Evolutionary conservation across 2,113 vertebrate species (phyloP), one percentile per base, ranked within the genome.

Genomic region (Coracopsis vasa): DNA sequence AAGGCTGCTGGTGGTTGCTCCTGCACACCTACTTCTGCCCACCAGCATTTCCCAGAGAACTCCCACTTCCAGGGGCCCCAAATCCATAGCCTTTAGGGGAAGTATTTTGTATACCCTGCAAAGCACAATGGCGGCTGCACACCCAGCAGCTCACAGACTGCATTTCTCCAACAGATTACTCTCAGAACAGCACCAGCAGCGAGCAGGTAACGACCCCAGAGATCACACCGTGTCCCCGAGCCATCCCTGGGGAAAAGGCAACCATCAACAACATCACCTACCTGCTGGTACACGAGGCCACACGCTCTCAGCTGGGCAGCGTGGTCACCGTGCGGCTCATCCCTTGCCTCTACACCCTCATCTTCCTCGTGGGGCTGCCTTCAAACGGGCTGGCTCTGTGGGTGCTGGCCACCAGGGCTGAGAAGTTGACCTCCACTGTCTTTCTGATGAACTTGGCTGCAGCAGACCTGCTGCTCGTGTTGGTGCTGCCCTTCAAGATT

Each of bases 391-490:
- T 99, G 96, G 99, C 98, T 0, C 97, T 99, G 0, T 99, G 98
- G 98, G 96, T 99, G 31, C 98, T 99, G 97, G 77, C 98, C 39
- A 98, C 97, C 16, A 73, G 94, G 14, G 94, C 98, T 24, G 98
- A 99, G 73, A 97, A 93, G 56, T 90, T 97, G 62, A 98, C 99
- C 0, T 98, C 98, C 91, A 99, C 98, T 3, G 20, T 96, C 25
- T 98, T 99, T 65, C 98, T 99, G 58, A 98, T 98, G 94, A 99
- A 99, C 97, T 95, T 99, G 91, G 99, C 99, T 0, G 90, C 80
- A 0, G 97, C 98, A 0, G 99, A 99, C 95, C 98, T 98, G 37
- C 96, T 99, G 58, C 97, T 99, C 25, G 33, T 97, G 4, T n/a
- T 98, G 37, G 95, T 95, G 24, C 97, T 99, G 86, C 99, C 99